Percentiles rank a stretch among this genome's conserved stretches.
Conservation (phyloP, 2,888 invertebrate genomes). For the Theretra japonica region DNA sequence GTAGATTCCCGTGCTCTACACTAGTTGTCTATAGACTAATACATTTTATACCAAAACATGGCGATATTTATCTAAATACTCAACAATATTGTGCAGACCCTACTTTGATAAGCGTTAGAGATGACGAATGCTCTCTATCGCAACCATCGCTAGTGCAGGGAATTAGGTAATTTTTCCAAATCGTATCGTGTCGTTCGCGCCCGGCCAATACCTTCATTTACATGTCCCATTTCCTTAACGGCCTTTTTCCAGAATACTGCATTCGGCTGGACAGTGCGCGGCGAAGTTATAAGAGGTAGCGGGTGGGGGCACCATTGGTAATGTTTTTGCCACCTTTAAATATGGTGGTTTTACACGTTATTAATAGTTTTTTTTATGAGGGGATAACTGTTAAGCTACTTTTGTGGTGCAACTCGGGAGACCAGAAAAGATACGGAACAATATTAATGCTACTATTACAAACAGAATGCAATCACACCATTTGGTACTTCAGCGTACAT, state of each 20-base stretch:
- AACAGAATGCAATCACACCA: too few relatives aligned
- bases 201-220: constrained; percentile 64
- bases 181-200: constrained; percentile 35
- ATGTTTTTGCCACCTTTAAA: neutral
- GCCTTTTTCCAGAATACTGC: constrained; percentile 70
- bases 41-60: too few relatives aligned
- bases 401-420: too few relatives aligned
- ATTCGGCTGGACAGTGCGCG: constrained; percentile 58
- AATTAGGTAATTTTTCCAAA: constrained; percentile 21
- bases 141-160: neutral
- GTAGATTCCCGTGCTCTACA: too few relatives aligned
- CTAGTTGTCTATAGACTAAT: too few relatives aligned
- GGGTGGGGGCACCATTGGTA: constrained; percentile 26
- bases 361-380: too few relatives aligned
- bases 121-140: neutral
- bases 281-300: constrained; percentile 47
- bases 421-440: too few relatives aligned
- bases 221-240: constrained; percentile 77
- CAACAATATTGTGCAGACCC: neutral
- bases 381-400: too few relatives aligned
- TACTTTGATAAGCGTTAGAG: neutral
- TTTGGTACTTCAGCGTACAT: too few relatives aligned
- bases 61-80: too few relatives aligned
- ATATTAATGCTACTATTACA: too few relatives aligned
- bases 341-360: too few relatives aligned